Evolutionary conservation across 2,888 invertebrate genomes (phyloP), one percentile per base, ranked within the genome.

Genomic region (Lasioglossum morio): DNA sequence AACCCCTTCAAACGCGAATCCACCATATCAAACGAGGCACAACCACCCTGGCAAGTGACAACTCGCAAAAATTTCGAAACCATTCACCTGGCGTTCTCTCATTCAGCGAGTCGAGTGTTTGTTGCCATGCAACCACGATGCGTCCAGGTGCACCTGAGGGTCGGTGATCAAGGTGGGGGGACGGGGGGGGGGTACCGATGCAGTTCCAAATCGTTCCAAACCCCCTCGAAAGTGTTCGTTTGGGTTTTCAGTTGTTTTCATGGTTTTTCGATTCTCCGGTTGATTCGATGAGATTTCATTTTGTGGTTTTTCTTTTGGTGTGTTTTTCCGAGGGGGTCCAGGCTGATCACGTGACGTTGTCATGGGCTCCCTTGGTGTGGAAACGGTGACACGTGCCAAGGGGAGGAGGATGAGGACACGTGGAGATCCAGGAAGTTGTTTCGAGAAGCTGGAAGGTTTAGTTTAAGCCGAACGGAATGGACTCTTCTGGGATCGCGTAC

Each of bases 71-170:
- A 53, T 23, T 53, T 53, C 53, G 10, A 2, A 63, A 63, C 30
- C 63, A 30, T 63, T 63, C 63, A 63, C 81, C 10, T 46, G 43
- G 60, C 70, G 37, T 12, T 30, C 63, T 63, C 16, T 16, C 63
- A 27, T 30, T 63, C 27, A 30, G 63, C 30, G 16, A 30, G 63
- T 30, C 63, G 12, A 63, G 69, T 23, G 66, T 53, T 63, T 53
- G 84, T 82, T 84, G 84, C 84, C 82, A 84, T 77, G 84, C 84
- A 77, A 66, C 53, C 63, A 63, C 63, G 63, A 30, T 63, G 27
- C 14, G 60, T 60, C 27, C 63, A 2, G 60, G 30, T 63, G 63
- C 27, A 30, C 63, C 63, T 63, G 30, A 30, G 63, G 23, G 8
- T 53, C 53, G 53, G 53, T 3, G 23, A 53, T 53, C 10, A 53